Base-by-base conservation (phyloP, 2,797 vertebrate genomes). In the Lutjanus argentimaculatus region DNA sequence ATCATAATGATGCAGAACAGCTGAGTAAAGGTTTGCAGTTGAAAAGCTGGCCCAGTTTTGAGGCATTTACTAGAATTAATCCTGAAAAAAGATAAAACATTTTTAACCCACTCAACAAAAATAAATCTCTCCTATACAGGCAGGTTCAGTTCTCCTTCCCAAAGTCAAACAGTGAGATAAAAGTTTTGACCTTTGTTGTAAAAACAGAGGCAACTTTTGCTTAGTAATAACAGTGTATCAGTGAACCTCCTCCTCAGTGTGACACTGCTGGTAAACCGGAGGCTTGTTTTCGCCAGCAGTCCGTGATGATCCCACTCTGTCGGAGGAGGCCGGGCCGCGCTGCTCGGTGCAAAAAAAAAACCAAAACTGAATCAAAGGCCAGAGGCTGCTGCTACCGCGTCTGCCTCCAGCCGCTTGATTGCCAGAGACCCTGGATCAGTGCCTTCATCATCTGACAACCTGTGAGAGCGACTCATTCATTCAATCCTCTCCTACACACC, bases 381-480 rank as follows among this genome's bases (percentile, higher is more conserved):
- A 84, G 80, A 66, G 82, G 77, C 80, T 59, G 71, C 45, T n/a
- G 76, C 46, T 36, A 36, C 30, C 30, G 30, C 30, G 74, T 79
- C 48, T 72, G 86, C 83, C 88, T 77, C 66, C 67, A 51, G 67
- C 71, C 67, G 19, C 13, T 46, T 56, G 68, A 67, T 49, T 79
- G 71, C 87, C 77, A 83, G 55, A 77, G 76, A 75, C 68, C 64
- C 86, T 80, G 79, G 77, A 84, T 85, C 85, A 0, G 77, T 7
- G 74, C 71, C 70, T 81, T 51, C 82, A 68, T 89, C 84, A 70
- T 79, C 72, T 55, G 83, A 83, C 83, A 86, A 89, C 80, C 82
- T 81, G 82, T 53, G 82, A 85, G 85, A 77, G 70, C 77, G 48
- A 83, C 84, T 89, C 88, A 86, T 81, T 88, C 83, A 80, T 74